Percentiles rank a stretch among this genome's conserved stretches.
Conservation (phyloP, 2,888 invertebrate genomes). For the Sclerodermus sp. region DNA sequence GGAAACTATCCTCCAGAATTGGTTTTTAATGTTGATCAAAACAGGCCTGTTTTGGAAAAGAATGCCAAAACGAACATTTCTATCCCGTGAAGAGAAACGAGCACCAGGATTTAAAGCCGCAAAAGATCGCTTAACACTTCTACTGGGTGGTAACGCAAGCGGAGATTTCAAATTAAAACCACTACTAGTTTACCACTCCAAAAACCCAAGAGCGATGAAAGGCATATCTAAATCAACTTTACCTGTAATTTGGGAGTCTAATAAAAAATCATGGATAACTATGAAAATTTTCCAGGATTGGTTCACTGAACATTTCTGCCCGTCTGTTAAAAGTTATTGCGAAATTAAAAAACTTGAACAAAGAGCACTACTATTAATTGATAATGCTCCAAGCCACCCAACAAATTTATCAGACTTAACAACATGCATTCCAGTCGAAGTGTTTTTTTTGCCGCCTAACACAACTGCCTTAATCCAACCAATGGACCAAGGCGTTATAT, state of each 20-base stretch:
- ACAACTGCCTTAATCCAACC: constrained; percentile 31
- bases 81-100: constrained; percentile 14
- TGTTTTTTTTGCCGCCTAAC: constrained; percentile 24
- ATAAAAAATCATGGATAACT: constrained; percentile 26
- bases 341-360: constrained; percentile 13
- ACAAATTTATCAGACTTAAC: constrained; percentile 11
- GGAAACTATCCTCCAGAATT: constrained; percentile 16
- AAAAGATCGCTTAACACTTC: constrained; percentile 20
- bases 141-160: constrained; percentile 15
- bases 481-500: constrained; percentile 32
- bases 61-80: constrained; percentile 22
- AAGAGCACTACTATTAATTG: constrained; percentile 26
- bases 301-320: constrained; percentile 26
- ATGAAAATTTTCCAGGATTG: constrained; percentile 17
- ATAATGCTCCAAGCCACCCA: constrained; percentile 27
- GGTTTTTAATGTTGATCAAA: constrained; percentile 24
- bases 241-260: constrained; percentile 18
- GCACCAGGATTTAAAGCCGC: constrained; percentile 18
- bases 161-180: constrained; percentile 19
- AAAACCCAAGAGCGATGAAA: constrained; percentile 21
- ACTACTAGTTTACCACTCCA: constrained; percentile 18
- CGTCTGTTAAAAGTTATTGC: constrained; percentile 22
- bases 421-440: constrained; percentile 17
- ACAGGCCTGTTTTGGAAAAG: constrained; percentile 26
- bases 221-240: constrained; percentile 16